Conservation (phyloP, 2,113 vertebrate species). For the Poecilia latipinna region DNA sequence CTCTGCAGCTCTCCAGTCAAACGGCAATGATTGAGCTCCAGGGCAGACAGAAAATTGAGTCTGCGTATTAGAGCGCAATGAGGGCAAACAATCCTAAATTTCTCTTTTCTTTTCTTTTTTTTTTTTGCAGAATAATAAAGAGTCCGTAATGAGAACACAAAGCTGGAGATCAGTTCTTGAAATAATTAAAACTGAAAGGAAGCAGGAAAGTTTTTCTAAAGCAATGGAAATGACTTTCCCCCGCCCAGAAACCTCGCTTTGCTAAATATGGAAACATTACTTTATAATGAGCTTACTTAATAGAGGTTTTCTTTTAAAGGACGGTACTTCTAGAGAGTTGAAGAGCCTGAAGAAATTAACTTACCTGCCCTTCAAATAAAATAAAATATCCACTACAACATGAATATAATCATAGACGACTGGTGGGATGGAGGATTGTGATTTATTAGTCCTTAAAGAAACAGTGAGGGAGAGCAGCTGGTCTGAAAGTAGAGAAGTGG, state of each 20-base stretch:
- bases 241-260: background rate
- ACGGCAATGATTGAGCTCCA: constrained; percentile 52
- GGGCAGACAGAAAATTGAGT: constrained; percentile 45
- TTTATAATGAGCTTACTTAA: constrained; percentile 11
- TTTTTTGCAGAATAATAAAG: background rate
- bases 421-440: background rate
- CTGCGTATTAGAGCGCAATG: constrained; percentile 28
- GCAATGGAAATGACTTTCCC: background rate
- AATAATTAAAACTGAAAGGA: background rate
- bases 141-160: background rate
- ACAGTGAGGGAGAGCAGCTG: background rate
- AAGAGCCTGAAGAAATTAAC: constrained; percentile 14
- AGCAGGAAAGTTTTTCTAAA: background rate
- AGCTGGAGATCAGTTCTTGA: background rate
- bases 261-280: constrained; percentile 43
- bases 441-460: background rate
- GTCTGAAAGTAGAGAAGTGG: constrained; percentile 24
- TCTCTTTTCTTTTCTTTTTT: background rate
- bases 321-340: constrained; percentile 15
- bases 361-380: background rate
- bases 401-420: constrained; percentile 6
- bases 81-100: background rate
- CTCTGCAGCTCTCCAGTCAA: constrained; percentile 60
- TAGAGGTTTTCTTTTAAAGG: constrained; percentile 27
- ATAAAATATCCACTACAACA: constrained; percentile 11